Conservation (phyloP, 2,797 vertebrate genomes). For the Gymnothorax reevesii region DNA sequence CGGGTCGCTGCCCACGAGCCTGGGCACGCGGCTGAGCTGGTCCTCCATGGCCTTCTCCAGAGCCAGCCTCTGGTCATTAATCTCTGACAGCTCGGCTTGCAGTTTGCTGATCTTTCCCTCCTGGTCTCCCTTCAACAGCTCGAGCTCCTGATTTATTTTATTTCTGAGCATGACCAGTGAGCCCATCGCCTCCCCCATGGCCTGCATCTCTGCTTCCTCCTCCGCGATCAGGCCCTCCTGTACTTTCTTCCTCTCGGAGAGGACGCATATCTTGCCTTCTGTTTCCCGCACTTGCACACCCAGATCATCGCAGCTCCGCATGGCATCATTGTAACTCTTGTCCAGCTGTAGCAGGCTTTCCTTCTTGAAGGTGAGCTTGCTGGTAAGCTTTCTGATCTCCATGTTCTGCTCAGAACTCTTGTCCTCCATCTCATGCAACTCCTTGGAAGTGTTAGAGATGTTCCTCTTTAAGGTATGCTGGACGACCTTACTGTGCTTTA, state of each 20-base stretch:
- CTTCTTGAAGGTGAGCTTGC: constrained; percentile 67
- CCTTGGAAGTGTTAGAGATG: constrained; percentile 63
- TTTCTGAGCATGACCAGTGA: constrained; percentile 72
- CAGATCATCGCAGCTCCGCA: constrained; percentile 77
- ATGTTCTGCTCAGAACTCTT: constrained; percentile 73
- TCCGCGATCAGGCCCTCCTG: constrained; percentile 75
- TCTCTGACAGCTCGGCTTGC: constrained; percentile 80
- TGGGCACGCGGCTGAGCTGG: constrained; percentile 61
- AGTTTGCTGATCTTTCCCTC: constrained; percentile 72
- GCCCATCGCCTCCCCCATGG: constrained; percentile 77
- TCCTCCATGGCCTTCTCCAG: constrained; percentile 69
- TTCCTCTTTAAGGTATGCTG: constrained; percentile 74
- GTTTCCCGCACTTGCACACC: constrained; percentile 82
- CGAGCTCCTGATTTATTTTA: constrained; percentile 78
- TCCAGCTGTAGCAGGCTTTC: constrained; percentile 70
- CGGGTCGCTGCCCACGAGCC: constrained; percentile 77
- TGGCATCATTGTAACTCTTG: constrained; percentile 67
- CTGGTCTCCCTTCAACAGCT: constrained; percentile 65
- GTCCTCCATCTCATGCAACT: constrained; percentile 69
- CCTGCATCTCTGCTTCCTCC: constrained; percentile 70
- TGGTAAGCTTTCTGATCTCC: constrained; percentile 70
- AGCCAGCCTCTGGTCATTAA: constrained; percentile 72
- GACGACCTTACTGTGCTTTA: constrained; percentile 67
- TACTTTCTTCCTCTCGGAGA: constrained; percentile 78
- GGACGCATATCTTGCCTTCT: constrained; percentile 82